Evolutionary conservation across 1,140 invertebrate species (phyloP).

Genomic region (Subanguina moxae): DNA sequence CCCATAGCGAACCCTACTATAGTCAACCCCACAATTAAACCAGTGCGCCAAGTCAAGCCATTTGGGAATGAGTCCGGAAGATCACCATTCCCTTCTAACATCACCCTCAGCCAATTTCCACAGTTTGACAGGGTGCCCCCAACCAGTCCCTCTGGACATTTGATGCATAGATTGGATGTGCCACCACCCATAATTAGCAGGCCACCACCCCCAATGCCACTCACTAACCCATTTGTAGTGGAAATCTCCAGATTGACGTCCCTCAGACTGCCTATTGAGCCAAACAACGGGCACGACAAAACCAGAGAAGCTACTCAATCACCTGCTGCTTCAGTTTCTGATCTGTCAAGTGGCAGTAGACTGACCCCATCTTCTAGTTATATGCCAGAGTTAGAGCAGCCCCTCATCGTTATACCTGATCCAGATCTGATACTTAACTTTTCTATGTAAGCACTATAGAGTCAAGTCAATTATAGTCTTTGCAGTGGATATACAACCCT

Average conservation of each 20-base stretch:
- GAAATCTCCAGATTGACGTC: neutral
- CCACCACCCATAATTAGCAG: neutral
- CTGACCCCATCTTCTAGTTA: neutral
- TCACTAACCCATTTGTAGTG: too few relatives aligned
- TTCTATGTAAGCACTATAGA: neutral
- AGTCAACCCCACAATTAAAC: neutral
- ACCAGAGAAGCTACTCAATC: neutral
- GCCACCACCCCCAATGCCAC: neutral
- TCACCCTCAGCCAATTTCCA: neutral
- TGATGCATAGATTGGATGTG: neutral
- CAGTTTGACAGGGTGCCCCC: neutral
- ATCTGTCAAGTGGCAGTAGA: neutral
- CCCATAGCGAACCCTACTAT: neutral
- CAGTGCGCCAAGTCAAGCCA: constrained; percentile 2
- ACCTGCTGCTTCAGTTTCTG: neutral
- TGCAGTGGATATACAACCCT: too few relatives aligned
- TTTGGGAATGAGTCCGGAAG: neutral
- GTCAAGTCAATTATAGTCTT: neutral
- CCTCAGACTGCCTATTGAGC: neutral
- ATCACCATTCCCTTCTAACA: neutral
- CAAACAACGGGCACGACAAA: neutral
- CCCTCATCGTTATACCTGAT: neutral
- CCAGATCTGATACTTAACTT: neutral
- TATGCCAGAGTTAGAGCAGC: neutral
- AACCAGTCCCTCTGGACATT: too few relatives aligned